phyloP scores from a whole-genome alignment of 1,140 invertebrate genomes.

The Pachypsylla venusta region DNA sequence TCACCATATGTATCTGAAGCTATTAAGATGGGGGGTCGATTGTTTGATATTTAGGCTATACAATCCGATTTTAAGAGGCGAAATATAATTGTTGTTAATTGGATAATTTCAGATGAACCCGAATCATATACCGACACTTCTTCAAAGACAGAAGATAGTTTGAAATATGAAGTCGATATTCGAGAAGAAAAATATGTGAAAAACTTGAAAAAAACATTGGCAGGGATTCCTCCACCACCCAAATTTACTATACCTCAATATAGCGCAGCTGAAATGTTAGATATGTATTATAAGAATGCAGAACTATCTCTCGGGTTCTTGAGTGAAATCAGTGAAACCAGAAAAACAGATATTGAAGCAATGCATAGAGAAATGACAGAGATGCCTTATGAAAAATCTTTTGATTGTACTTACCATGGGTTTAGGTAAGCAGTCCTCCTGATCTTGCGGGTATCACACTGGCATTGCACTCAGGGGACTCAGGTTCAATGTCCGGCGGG shows the following conservation, averaged over 20 bases:
- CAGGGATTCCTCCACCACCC: constrained; percentile 45
- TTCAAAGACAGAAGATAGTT: not conserved
- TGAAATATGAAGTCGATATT: not conserved
- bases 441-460: no score
- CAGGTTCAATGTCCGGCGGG: no score
- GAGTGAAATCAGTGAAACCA: constrained; percentile 24
- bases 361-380: constrained; percentile 10
- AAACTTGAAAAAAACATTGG: constrained; percentile 13
- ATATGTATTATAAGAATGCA: constrained; percentile 33
- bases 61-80: not conserved
- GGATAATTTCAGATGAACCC: not conserved
- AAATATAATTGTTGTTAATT: not conserved
- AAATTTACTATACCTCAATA: constrained; percentile 43
- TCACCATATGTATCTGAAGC: no score
- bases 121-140: not conserved
- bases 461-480: no score
- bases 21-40: no score
- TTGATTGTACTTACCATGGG: constrained; percentile 8
- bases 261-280: constrained; percentile 43
- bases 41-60: not conserved
- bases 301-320: constrained; percentile 28
- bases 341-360: not conserved
- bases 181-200: constrained; percentile 12
- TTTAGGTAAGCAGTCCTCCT: constrained; percentile 16
- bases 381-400: constrained; percentile 14